phyloP scores from a whole-genome alignment of 2,797 vertebrate species.

The Tiaroga cobitis region DNA sequence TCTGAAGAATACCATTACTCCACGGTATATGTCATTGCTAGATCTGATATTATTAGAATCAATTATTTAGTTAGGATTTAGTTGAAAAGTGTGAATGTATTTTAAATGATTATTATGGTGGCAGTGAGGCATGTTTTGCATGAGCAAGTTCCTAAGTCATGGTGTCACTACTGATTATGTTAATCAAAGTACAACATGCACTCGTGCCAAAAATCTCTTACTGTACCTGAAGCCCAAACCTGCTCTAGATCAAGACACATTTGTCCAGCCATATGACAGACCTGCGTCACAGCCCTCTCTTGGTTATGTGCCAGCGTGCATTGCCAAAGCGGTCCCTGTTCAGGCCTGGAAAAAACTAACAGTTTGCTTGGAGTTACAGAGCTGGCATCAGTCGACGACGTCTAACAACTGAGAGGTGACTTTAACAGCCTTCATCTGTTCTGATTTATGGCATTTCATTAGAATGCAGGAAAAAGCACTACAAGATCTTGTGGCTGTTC shows the following conservation, averaged over 20 bases:
- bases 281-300: neutral
- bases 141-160: neutral
- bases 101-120: neutral
- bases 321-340: neutral
- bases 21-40: neutral
- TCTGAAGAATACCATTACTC: neutral
- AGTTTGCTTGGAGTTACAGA: conserved; percentile 13
- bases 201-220: neutral
- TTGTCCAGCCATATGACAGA: conserved; percentile 8
- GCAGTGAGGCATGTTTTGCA: neutral
- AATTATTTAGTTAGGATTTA: neutral
- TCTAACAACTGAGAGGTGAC: conserved; percentile 20
- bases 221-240: neutral
- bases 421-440: conserved; percentile 34
- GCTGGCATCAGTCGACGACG: conserved; percentile 23
- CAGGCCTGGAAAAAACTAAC: conserved; percentile 37
- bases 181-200: conserved; percentile 10
- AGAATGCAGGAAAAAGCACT: conserved; percentile 46
- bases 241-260: neutral
- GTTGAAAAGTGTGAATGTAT: neutral
- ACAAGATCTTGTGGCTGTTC: conserved; percentile 2
- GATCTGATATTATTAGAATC: neutral
- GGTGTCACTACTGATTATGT: neutral
- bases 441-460: conserved; percentile 52
- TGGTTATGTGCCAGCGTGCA: conserved; percentile 14